Base-by-base conservation (phyloP, 2,113 vertebrate genomes). In the Cnemophilus loriae region DNA sequence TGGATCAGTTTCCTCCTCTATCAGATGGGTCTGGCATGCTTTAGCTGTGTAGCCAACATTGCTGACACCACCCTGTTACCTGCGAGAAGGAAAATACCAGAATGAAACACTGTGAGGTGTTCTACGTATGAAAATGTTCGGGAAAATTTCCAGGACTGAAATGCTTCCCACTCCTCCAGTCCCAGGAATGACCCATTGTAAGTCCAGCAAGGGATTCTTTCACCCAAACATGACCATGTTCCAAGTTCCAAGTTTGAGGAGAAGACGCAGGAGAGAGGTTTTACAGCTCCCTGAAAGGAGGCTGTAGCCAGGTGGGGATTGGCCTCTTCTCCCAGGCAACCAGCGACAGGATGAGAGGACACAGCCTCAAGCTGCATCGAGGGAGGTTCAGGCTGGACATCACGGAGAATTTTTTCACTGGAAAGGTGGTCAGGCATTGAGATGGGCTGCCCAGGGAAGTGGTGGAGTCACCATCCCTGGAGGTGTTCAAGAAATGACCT, bases 101-200 rank as follows among this genome's bases (percentile, higher is more conserved):
- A 42, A 17, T 55, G 16, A 87, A 78, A 63, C 10, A 6, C 15
- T 44, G 27, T 39, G 44, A 32, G 0, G 1, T 53, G 46, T 39
- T 24, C 22, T 23, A 5, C 12, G 17, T 13, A 18, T 42, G 39
- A n/a, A 91, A 60, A 27, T 0, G 9, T 47, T 60, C 30, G 42
- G 80, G 39, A 64, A 68, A 75, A 39, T 12, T 55, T 49, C 32
- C 49, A 27, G 27, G 61, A 17, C 0, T 53, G 9, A 59, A 74
- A 39, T 59, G 26, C 14, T 82, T 52, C 61, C 35, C 35, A 17
- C 42, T 68, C 44, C 30, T 47, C 16, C 35, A 47, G 50, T 8
- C 50, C 17, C 28, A 50, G n/a, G 32, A 52, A 17, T 1, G 0
- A 19, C 9, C 27, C 3, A 3, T 49, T 33, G 0, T 8, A 18